Evolutionary conservation across 2,888 invertebrate genomes (phyloP).

Genomic region (Catocala sponsa): DNA sequence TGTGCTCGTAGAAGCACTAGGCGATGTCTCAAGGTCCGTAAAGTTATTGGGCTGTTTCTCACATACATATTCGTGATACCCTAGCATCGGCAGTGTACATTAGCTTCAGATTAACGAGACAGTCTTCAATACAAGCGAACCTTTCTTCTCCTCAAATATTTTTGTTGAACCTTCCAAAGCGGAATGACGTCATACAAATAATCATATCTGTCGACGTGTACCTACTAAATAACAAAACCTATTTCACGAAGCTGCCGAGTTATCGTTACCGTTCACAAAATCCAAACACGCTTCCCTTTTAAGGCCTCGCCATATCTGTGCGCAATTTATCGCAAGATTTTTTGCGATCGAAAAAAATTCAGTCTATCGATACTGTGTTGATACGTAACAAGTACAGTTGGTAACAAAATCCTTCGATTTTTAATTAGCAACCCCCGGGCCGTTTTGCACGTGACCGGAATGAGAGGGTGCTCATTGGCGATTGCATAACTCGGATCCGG

Average conservation of each 20-base stretch:
- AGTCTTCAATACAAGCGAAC: not conserved
- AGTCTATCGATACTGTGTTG: conserved; percentile 39
- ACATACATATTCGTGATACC: too few relatives aligned
- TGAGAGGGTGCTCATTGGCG: conserved; percentile 58
- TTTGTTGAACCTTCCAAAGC: conserved; percentile 1
- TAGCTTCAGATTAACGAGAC: too few relatives aligned
- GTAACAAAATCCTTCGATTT: conserved; percentile 85
- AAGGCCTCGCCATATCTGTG: conserved; percentile 40
- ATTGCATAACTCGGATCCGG: conserved; percentile 70
- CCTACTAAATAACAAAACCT: conserved; percentile 44
- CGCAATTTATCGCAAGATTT: conserved; percentile 45
- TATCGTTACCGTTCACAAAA: conserved; percentile 44
- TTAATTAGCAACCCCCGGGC: conserved; percentile 80
- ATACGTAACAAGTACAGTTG: conserved; percentile 70
- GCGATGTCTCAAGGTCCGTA: too few relatives aligned
- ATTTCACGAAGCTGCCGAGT: conserved; percentile 31
- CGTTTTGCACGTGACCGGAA: conserved; percentile 78
- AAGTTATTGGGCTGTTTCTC: too few relatives aligned
- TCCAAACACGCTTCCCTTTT: conserved; percentile 48
- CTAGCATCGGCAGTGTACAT: too few relatives aligned
- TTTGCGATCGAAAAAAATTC: conserved; percentile 26
- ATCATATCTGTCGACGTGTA: conserved; percentile 32
- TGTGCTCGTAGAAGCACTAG: too few relatives aligned
- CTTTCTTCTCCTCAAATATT: not conserved
- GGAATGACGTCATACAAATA: conserved; percentile 35